Percentiles rank a stretch among this genome's conserved stretches.
phyloP scores from a whole-genome alignment of 2,888 invertebrate species.

The Dryocosmus kuriphilus region DNA sequence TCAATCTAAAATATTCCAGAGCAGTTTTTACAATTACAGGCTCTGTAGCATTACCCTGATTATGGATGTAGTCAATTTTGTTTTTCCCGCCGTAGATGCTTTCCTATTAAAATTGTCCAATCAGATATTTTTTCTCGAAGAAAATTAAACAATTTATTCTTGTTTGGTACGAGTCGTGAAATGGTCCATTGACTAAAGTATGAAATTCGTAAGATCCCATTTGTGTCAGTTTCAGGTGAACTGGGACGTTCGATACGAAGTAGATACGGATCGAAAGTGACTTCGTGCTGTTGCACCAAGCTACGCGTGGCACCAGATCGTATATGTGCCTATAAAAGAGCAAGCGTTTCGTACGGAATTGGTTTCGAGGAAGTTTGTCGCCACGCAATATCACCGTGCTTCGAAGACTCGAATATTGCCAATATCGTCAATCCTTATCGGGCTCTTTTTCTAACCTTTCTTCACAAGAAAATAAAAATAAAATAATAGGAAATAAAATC shows the following conservation, averaged over 20 bases:
- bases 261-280: conserved; percentile 5
- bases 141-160: conserved; percentile 8
- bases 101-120: neutral
- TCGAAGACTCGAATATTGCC: conserved; percentile 34
- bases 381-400: conserved; percentile 24
- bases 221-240: neutral
- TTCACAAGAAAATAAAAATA: conserved; percentile 23
- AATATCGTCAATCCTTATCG: conserved; percentile 35
- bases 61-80: too few species aligned
- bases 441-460: conserved; percentile 6
- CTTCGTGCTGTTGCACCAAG: conserved; percentile 10
- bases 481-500: neutral
- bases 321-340: conserved; percentile 30
- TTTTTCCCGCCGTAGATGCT: too few species aligned
- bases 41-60: too few species aligned
- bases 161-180: neutral
- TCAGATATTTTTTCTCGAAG: neutral
- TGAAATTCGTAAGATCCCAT: neutral
- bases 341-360: conserved; percentile 20
- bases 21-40: too few species aligned
- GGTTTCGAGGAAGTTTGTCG: conserved; percentile 33
- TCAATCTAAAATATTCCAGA: too few species aligned
- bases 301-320: conserved; percentile 3
- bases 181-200: neutral
- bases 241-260: neutral